Evolutionary conservation across 2,113 vertebrate species (phyloP).

Genomic region (Rhinoptilus africanus): DNA sequence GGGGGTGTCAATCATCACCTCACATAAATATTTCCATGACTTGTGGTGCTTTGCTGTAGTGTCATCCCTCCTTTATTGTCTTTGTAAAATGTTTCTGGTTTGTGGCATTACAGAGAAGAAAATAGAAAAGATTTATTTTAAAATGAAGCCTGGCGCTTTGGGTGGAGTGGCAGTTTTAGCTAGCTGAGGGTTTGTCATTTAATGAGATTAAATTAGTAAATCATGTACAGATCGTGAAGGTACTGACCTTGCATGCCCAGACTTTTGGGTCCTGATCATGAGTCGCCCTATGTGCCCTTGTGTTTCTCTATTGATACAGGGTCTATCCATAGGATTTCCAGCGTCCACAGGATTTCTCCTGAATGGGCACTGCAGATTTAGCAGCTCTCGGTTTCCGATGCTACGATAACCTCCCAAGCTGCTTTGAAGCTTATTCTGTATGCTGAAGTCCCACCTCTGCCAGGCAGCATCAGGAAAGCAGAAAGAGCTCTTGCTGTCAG

Average conservation of each 20-base stretch:
- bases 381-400: background rate
- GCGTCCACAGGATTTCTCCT: background rate
- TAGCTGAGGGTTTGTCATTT: background rate
- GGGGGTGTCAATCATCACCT: background rate
- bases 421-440: background rate
- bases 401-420: background rate
- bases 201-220: background rate
- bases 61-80: background rate
- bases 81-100: background rate
- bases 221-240: background rate
- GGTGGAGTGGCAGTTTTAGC: background rate
- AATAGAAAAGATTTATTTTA: background rate
- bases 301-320: fast-evolving
- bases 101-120: background rate
- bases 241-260: background rate
- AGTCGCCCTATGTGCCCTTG: background rate
- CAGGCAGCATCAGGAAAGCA: background rate
- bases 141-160: background rate
- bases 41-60: background rate
- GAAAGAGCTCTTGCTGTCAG: background rate
- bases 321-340: background rate
- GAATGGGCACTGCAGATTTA: background rate
- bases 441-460: background rate
- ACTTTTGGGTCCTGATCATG: background rate
- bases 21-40: background rate